Evolutionary conservation across 92 coral and sea anemone genomes (phyloP), one percentile per base, ranked within the genome.

Genomic region (Epizoanthus rinbou): DNA sequence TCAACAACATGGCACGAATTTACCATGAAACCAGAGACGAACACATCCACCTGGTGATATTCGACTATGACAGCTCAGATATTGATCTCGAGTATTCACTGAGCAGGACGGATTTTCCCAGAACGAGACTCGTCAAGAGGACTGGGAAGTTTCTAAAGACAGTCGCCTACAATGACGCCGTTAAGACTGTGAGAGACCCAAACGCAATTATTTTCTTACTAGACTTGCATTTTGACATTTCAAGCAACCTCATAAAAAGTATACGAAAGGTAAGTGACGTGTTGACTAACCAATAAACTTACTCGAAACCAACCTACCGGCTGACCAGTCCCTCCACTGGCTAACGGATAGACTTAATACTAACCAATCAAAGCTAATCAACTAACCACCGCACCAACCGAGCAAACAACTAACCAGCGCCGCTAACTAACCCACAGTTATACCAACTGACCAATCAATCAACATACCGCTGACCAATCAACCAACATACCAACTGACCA

Each of bases 161-260:
- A 9, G 62, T 43, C 31, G 82, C 89, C 16, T 86, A 80, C 18
- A 86, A 86, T 35, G 69, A 84, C 19, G 89, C 89, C 11, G 89
- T 84, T 5, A 57, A 53, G 54, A 79, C 86, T 56, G 89, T 86
- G 22, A 41, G 75, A 18, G 86, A 86, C 59, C 89, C 89, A 6
- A 56, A 86, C 62, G 86, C 89, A 4, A 80, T 86, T 63, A 54
- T 86, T 56, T 86, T 80, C 24, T 80, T 84, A 62, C 64, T 86
- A 21, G 89, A 86, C 73, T 47, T 86, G 21, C 89, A 86, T 53
- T 71, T 70, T 21, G 85, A 86, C 50, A 86, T 86, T 63, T 84
- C 89, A 14, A 35, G 75, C 16, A 59, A 78, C 53, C 83, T 86
- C 19, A 45, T 84, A 23, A 7, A 52, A 31, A 80, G 71, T 75